Percentiles rank a stretch among this genome's conserved stretches.
These are phyloP conservation scores for Tachina grossa DNA, from an alignment of 2,888 invertebrate genomes.

Conservation along the genomic window DNA sequence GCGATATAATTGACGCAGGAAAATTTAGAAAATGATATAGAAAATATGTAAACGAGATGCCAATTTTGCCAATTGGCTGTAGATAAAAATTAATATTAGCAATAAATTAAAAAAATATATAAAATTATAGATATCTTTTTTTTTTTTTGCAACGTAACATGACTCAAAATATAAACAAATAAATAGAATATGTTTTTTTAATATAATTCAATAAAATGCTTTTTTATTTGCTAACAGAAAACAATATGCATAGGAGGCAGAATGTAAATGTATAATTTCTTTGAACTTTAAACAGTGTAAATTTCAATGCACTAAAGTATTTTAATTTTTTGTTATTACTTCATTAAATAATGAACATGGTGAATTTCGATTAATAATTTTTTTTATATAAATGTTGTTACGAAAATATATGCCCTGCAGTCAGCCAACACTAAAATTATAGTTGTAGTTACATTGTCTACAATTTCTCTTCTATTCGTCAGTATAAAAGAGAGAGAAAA, in stretches of 20 bases:
- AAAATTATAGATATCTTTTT: neutral
- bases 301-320: no score
- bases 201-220: constrained; percentile 19
- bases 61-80: neutral
- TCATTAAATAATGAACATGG: no score
- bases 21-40: constrained; percentile 21
- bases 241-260: neutral
- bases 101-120: constrained; percentile 6
- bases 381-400: no score
- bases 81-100: constrained; percentile 1
- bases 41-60: neutral
- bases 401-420: no score
- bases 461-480: no score
- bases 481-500: no score
- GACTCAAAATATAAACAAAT: neutral
- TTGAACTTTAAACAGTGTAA: no score
- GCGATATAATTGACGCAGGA: neutral
- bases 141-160: neutral
- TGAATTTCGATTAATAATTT: no score
- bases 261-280: constrained; percentile 17
- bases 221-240: constrained; percentile 13
- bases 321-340: no score
- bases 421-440: no score
- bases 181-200: constrained; percentile 43
- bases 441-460: no score